These are phyloP conservation scores for Drosophila sp. DNA, from an alignment of 1,140 invertebrate genomes.

Conservation along the genomic window DNA sequence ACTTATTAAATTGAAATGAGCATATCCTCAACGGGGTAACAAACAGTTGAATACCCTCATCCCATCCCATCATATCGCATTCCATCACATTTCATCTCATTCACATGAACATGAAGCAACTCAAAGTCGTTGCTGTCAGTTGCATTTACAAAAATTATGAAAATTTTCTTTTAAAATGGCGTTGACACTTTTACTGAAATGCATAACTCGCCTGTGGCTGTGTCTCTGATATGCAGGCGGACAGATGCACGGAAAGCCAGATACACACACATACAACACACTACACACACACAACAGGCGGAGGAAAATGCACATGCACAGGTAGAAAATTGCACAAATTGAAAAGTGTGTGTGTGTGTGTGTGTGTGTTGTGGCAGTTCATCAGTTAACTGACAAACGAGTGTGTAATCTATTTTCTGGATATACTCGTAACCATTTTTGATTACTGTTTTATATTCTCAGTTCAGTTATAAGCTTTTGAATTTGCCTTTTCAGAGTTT, in stretches of 20 bases:
- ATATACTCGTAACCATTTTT: neutral
- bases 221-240: slow-evolving; percentile 36
- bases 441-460: slow-evolving; percentile 16
- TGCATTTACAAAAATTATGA: slow-evolving; percentile 55
- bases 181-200: slow-evolving; percentile 57
- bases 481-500: no score
- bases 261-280: no score
- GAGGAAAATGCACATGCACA: slow-evolving; percentile 4
- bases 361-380: neutral
- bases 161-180: slow-evolving; percentile 53
- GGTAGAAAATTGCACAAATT: slow-evolving; percentile 39
- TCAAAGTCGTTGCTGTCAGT: slow-evolving; percentile 46
- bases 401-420: neutral
- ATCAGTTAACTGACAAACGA: slow-evolving; percentile 9
- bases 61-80: neutral
- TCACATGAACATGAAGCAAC: neutral
- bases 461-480: neutral
- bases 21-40: slow-evolving; percentile 5
- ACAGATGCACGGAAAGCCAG: no score
- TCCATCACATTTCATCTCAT: neutral
- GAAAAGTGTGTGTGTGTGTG: neutral
- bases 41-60: slow-evolving; percentile 8
- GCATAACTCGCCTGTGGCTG: slow-evolving; percentile 42
- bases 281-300: no score
- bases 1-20: slow-evolving; percentile 39